These are phyloP conservation scores for Dione juno DNA, from an alignment of 2,888 invertebrate species.

Conservation along the genomic window DNA sequence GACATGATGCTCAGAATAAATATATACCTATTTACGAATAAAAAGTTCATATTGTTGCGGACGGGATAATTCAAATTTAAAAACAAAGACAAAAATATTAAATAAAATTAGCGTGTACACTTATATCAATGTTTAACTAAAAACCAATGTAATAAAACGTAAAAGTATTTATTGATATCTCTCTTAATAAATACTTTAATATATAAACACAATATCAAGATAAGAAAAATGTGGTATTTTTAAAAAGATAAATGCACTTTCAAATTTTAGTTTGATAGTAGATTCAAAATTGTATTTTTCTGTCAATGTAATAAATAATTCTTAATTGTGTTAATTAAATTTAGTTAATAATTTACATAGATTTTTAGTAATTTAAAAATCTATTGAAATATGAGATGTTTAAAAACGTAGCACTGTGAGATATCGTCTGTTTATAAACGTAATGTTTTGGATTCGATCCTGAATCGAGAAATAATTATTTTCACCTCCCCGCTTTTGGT, in stretches of 20 bases:
- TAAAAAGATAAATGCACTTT: neutral
- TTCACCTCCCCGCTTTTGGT: too few relatives aligned
- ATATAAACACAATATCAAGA: neutral
- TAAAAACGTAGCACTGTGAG: too few relatives aligned
- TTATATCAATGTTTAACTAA: constrained; percentile 1
- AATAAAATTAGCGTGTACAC: neutral
- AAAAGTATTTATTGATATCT: neutral
- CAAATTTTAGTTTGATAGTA: neutral
- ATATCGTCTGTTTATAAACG: too few relatives aligned
- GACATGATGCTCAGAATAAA: constrained; percentile 20
- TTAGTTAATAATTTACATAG: neutral
- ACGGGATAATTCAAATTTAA: constrained; percentile 6
- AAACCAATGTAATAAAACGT: constrained; percentile 2
- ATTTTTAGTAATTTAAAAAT: too few relatives aligned
- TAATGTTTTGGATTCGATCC: too few relatives aligned
- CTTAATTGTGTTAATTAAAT: neutral
- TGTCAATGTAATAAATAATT: too few relatives aligned
- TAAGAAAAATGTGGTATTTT: neutral
- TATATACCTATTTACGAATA: neutral
- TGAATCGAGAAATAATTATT: too few relatives aligned
- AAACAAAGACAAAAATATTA: neutral
- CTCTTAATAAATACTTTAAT: too few relatives aligned
- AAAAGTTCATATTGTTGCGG: constrained; percentile 20
- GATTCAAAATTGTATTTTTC: too few relatives aligned
- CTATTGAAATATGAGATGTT: too few relatives aligned